A percentile compares a stretch with the other conserved stretches of the same genome.
phyloP scores from a whole-genome alignment of 2,797 vertebrate genomes.

The Pelodytes ibericus region DNA sequence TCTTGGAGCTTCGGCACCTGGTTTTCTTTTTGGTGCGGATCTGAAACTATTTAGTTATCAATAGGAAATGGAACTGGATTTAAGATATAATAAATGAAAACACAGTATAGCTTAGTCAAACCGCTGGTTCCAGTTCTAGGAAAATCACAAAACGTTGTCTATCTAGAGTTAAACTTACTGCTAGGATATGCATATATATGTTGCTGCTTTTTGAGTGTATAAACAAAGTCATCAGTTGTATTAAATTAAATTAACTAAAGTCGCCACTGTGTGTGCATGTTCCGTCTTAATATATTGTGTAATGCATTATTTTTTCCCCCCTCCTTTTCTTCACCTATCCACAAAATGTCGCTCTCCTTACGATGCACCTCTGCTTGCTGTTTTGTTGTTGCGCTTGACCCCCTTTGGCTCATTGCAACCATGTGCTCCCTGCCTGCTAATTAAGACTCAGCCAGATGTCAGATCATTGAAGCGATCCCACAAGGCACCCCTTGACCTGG shows the following conservation, averaged over 20 bases:
- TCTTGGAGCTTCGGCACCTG: too few relatives aligned
- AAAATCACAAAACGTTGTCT: too few relatives aligned
- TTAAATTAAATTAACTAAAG: conserved; percentile 42
- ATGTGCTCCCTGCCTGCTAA: conserved; percentile 92
- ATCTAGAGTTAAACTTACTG: too few relatives aligned
- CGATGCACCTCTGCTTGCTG: conserved; percentile 73
- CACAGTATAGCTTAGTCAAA: too few relatives aligned
- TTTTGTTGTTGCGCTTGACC: conserved; percentile 71
- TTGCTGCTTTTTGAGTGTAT: conserved; percentile 21
- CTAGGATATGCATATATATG: too few relatives aligned
- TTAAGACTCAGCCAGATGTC: conserved; percentile 88
- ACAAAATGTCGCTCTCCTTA: conserved; percentile 64
- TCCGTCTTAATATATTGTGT: conserved; percentile 65
- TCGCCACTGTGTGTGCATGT: conserved; percentile 60
- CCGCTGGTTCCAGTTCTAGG: too few relatives aligned
- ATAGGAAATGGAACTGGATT: too few relatives aligned
- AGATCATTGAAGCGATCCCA: conserved; percentile 73
- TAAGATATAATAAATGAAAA: too few relatives aligned
- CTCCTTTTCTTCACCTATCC: conserved; percentile 68
- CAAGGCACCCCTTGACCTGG: conserved; percentile 71
- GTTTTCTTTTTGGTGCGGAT: too few relatives aligned
- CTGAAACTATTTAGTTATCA: too few relatives aligned
- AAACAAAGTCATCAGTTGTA: conserved; percentile 20
- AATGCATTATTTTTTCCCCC: conserved; percentile 65
- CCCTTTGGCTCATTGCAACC: conserved; percentile 87